These are phyloP conservation scores for Andrena fulva DNA, from an alignment of 2,888 invertebrate species.

Conservation along the genomic window DNA sequence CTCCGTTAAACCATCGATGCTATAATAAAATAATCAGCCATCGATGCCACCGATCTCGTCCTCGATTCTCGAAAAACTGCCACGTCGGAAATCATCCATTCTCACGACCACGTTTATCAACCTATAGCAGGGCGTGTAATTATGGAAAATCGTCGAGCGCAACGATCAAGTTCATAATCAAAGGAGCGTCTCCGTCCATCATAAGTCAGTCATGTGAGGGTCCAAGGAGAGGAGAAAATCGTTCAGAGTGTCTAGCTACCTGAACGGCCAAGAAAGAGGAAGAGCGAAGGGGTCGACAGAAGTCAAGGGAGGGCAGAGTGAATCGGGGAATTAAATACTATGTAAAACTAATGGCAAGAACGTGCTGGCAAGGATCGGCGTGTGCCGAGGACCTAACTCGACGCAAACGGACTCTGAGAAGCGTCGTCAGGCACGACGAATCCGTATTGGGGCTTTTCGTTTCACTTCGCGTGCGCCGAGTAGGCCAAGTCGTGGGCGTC, in stretches of 20 bases:
- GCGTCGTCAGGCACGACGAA: constrained; percentile 17
- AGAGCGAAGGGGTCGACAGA: background rate
- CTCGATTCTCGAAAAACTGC: background rate
- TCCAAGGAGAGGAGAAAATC: background rate
- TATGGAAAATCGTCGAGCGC: background rate
- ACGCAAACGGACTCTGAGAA: background rate
- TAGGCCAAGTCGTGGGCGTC: constrained; percentile 88
- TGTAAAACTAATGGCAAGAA: constrained; percentile 64
- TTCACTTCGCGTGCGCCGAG: constrained; percentile 85
- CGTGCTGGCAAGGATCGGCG: constrained; percentile 47
- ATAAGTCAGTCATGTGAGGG: constrained; percentile 2
- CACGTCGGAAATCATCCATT: background rate
- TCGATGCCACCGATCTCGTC: background rate
- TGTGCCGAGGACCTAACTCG: background rate
- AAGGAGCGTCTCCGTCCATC: constrained; percentile 1
- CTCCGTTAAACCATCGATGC: background rate
- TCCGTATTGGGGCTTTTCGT: background rate
- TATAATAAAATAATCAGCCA: background rate
- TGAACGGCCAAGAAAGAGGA: background rate
- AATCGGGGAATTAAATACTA: constrained; percentile 40
- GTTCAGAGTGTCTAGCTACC: background rate
- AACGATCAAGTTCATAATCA: background rate
- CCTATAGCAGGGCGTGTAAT: background rate
- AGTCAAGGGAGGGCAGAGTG: background rate
- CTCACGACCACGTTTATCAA: background rate